phyloP scores from a whole-genome alignment of 2,888 invertebrate genomes.

The Acronicta leporina region DNA sequence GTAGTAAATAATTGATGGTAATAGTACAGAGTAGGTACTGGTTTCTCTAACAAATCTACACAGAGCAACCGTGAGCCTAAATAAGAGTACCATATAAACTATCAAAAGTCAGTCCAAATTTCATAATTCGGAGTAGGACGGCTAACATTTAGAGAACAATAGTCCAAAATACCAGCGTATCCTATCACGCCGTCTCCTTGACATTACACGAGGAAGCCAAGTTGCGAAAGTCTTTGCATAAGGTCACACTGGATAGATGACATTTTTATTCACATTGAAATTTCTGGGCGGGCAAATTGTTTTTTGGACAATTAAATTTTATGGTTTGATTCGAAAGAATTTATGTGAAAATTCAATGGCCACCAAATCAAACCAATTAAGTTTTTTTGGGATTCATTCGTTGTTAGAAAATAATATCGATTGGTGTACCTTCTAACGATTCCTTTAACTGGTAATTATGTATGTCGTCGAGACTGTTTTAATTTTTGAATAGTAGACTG shows the following conservation, averaged over 20 bases:
- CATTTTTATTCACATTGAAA: conserved; percentile 22
- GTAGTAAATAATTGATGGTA: too few relatives aligned
- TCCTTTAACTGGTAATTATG: too few relatives aligned
- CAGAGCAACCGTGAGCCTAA: conserved; percentile 9
- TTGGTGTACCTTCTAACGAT: too few relatives aligned
- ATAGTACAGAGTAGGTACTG: too few relatives aligned
- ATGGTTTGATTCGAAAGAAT: too few relatives aligned
- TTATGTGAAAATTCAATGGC: too few relatives aligned
- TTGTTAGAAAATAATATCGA: too few relatives aligned
- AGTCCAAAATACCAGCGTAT: conserved; percentile 58
- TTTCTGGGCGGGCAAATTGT: not conserved
- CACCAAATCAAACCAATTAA: too few relatives aligned
- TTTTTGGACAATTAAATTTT: not conserved
- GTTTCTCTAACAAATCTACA: not conserved
- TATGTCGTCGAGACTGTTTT: too few relatives aligned
- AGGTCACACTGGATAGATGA: conserved; percentile 36
- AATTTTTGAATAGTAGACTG: too few relatives aligned
- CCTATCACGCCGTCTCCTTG: conserved; percentile 75
- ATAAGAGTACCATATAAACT: conserved; percentile 8
- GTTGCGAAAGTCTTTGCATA: conserved; percentile 31
- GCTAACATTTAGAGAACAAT: conserved; percentile 52
- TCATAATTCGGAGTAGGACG: conserved; percentile 28
- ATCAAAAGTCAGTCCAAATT: conserved; percentile 29
- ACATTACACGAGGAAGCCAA: conserved; percentile 67
- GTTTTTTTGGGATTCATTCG: too few relatives aligned